These are phyloP conservation scores for Gorilla gorilla DNA, from an alignment of 2,113 vertebrate species.

Conservation along the genomic window DNA sequence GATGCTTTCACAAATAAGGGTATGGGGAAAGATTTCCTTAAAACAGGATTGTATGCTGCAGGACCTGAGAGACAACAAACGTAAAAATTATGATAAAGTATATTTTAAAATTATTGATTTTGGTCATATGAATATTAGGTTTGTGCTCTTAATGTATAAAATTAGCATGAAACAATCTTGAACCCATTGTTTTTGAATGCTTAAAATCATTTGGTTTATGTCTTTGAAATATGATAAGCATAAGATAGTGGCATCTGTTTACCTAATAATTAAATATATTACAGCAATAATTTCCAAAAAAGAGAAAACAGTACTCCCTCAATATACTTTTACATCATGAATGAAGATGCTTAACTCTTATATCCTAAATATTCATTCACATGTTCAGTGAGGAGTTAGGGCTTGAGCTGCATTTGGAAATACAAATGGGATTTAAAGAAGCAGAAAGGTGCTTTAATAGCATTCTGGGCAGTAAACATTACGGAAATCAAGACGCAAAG, in stretches of 20 bases:
- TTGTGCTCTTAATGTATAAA: not conserved
- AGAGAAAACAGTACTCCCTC: not conserved
- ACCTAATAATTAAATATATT: not conserved
- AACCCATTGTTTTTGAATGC: not conserved
- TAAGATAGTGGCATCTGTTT: not conserved
- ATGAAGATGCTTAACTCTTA: not conserved
- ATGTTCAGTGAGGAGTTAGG: not conserved
- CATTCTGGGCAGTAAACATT: not conserved
- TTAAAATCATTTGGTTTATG: slow-evolving; percentile 7
- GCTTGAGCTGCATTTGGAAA: not conserved
- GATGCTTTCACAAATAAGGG: slow-evolving; percentile 80
- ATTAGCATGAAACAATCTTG: not conserved
- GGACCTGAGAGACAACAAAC: slow-evolving; percentile 80
- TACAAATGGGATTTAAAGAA: not conserved
- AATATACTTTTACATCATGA: not conserved
- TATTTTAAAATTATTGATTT: not conserved
- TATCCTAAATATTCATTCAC: slow-evolving; percentile 11
- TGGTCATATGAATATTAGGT: not conserved
- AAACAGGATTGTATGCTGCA: slow-evolving; percentile 78
- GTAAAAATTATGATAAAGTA: slow-evolving; percentile 52
- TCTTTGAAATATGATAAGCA: not conserved
- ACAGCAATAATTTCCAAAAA: not conserved
- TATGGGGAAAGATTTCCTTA: slow-evolving; percentile 78
- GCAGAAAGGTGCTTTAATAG: not conserved
- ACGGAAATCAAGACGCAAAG: not conserved